These are phyloP conservation scores for Acanthopleura granulata DNA, from an alignment of 2,888 invertebrate genomes.

Conservation along the genomic window DNA sequence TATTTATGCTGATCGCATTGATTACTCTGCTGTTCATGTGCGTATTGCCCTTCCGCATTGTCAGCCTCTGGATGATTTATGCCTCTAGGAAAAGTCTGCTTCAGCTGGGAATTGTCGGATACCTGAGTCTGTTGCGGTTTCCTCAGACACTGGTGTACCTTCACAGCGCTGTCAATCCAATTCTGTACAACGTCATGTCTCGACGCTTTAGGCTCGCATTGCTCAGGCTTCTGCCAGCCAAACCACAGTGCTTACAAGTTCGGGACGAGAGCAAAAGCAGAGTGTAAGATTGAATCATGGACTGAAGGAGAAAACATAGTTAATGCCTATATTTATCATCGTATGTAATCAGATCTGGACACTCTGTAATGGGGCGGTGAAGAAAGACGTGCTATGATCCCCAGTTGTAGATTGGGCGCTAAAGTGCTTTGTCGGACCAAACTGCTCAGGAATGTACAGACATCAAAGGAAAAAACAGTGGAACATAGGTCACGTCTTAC, in stretches of 20 bases:
- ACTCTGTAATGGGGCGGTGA: too few relatives aligned
- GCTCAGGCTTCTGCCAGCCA: neutral
- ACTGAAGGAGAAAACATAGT: too few relatives aligned
- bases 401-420: too few relatives aligned
- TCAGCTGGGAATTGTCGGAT: conserved; percentile 2
- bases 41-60: conserved; percentile 9
- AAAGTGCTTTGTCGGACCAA: too few relatives aligned
- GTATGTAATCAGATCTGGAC: too few relatives aligned
- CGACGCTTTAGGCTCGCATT: conserved; percentile 2
- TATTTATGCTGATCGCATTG: conserved; percentile 9
- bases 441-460: too few relatives aligned
- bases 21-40: neutral
- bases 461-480: too few relatives aligned
- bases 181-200: conserved; percentile 13
- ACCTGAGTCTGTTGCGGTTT: neutral
- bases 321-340: too few relatives aligned
- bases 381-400: too few relatives aligned
- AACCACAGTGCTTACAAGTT: neutral
- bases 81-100: neutral
- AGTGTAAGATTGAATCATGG: neutral
- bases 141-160: conserved; percentile 2
- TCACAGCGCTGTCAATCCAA: conserved; percentile 4
- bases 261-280: neutral
- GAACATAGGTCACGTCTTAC: too few relatives aligned
- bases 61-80: conserved; percentile 16